A percentile compares a stretch with the other conserved stretches of the same genome.
phyloP scores from a whole-genome alignment of 92 coral and sea anemone genomes.

The Phenganax marumi region DNA sequence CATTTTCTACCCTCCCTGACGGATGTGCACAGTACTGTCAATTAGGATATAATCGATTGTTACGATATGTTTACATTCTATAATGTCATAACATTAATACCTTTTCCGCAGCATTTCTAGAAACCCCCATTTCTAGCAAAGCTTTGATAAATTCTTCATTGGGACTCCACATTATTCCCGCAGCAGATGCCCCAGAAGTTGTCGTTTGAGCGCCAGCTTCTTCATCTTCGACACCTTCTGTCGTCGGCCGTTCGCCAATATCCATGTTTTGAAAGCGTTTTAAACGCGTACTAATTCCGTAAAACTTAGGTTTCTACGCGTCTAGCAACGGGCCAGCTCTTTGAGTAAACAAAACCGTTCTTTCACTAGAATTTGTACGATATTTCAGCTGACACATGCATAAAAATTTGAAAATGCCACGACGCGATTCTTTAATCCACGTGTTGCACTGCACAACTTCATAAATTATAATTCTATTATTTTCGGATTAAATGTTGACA shows the following conservation, averaged over 20 bases:
- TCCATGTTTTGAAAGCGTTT: constrained; percentile 4
- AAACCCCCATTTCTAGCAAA: constrained; percentile 70
- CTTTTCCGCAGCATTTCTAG: constrained; percentile 76
- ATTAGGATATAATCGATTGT: too few species aligned
- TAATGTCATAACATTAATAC: constrained; percentile 18
- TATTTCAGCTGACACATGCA: background rate
- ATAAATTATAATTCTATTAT: too few species aligned
- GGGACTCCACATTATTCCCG: constrained; percentile 55
- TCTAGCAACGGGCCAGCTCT: background rate
- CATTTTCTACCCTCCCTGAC: too few species aligned
- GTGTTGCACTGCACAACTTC: too few species aligned
- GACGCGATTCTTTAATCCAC: background rate
- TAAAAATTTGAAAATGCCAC: background rate
- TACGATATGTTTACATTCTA: constrained; percentile 34
- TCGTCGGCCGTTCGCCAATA: constrained; percentile 9
- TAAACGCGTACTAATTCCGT: background rate
- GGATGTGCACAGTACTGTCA: too few species aligned
- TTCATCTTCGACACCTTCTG: constrained; percentile 22
- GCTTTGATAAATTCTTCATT: constrained; percentile 63
- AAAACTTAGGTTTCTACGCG: background rate
- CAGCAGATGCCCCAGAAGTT: background rate
- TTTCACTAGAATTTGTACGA: background rate
- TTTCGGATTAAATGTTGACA: too few species aligned
- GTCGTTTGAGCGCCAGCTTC: background rate
- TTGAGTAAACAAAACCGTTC: background rate